phyloP scores from a whole-genome alignment of 2,888 invertebrate species.

The Merodon equestris region DNA sequence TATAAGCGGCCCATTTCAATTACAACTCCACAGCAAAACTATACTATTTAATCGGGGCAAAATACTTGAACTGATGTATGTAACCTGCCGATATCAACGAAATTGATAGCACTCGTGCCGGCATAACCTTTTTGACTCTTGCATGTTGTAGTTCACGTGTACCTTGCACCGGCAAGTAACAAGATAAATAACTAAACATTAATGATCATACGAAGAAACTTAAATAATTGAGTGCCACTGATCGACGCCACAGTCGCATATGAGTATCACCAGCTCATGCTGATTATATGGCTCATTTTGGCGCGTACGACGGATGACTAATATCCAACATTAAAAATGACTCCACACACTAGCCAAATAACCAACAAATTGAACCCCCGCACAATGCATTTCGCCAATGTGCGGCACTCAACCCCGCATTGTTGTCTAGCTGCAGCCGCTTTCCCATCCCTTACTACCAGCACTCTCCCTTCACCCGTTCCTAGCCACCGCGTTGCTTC shows the following conservation, averaged over 20 bases:
- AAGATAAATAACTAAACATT: no score
- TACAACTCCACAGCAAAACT: no score
- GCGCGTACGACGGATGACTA: slow-evolving; percentile 57
- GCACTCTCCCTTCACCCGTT: not conserved
- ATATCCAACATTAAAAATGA: slow-evolving; percentile 34
- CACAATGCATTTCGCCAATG: not conserved
- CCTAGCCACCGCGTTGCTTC: no score
- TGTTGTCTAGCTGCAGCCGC: slow-evolving; percentile 4
- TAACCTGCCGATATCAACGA: no score
- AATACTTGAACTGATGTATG: no score
- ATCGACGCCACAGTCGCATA: slow-evolving; percentile 21
- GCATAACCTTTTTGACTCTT: no score
- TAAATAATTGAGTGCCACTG: slow-evolving; percentile 15
- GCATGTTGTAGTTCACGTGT: no score
- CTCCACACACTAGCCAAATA: slow-evolving; percentile 1
- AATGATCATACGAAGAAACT: no score
- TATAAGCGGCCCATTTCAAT: no score
- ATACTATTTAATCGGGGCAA: no score
- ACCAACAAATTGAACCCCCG: not conserved
- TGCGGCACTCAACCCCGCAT: slow-evolving; percentile 5
- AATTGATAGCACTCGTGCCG: no score
- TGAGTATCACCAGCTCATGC: not conserved
- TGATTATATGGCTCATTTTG: slow-evolving; percentile 16
- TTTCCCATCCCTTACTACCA: not conserved
- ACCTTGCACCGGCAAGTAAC: no score